Evolutionary conservation across 2,888 invertebrate species (phyloP).

Genomic region (Meganola albula): DNA sequence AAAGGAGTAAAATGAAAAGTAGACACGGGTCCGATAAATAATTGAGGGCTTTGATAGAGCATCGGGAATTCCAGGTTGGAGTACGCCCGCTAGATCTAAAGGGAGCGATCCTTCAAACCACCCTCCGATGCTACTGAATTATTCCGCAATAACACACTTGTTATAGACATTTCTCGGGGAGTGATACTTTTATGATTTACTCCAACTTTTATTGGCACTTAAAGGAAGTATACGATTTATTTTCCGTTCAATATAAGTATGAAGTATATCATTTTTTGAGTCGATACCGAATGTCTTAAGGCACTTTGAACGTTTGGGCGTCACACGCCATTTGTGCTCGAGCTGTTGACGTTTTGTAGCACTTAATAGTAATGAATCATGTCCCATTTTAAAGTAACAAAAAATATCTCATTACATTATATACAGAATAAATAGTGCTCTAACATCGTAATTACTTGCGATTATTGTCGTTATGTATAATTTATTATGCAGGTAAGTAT

Average conservation of each 20-base stretch:
- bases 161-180: constrained; percentile 74
- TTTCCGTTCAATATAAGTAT: constrained; percentile 73
- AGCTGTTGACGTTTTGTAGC: constrained; percentile 32
- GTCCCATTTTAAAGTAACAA: constrained; percentile 26
- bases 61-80: constrained; percentile 66
- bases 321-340: constrained; percentile 54
- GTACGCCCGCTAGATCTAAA: constrained; percentile 52
- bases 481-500: too few relatives aligned
- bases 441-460: too few relatives aligned
- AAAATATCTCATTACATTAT: constrained; percentile 16
- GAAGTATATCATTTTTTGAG: constrained; percentile 73
- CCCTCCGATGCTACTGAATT: constrained; percentile 72
- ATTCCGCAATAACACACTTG: constrained; percentile 77
- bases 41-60: constrained; percentile 75
- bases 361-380: constrained; percentile 27
- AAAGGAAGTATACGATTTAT: constrained; percentile 77
- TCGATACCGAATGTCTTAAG: constrained; percentile 54
- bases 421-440: too few relatives aligned
- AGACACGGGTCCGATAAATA: constrained; percentile 77
- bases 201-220: constrained; percentile 78
- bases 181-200: constrained; percentile 78
- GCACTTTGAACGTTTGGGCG: constrained; percentile 50
- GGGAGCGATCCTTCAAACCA: constrained; percentile 71
- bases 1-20: constrained; percentile 76
- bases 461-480: too few relatives aligned